Conservation (phyloP, 2,888 invertebrate species). For the Rotaria macrura region DNA sequence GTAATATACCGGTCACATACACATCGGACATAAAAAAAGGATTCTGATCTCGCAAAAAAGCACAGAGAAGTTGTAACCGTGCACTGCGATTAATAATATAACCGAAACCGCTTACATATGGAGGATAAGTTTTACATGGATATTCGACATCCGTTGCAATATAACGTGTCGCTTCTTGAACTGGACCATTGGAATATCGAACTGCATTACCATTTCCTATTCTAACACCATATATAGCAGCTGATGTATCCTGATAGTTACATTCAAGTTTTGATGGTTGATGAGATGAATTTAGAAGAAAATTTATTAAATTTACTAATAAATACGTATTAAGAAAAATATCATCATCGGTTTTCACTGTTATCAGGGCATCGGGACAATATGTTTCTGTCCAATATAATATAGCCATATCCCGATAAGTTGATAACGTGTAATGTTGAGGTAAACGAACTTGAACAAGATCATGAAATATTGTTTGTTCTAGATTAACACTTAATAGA, state of each 20-base stretch:
- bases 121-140: not conserved
- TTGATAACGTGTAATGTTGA: not conserved
- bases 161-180: not conserved
- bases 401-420: not conserved
- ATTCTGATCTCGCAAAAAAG: not conserved
- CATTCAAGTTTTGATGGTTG: not conserved
- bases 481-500: not conserved
- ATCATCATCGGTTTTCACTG: not conserved
- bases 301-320: not conserved
- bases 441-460: slow-evolving; percentile 2
- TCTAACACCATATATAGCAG: not conserved
- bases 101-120: slow-evolving; percentile 3
- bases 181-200: not conserved
- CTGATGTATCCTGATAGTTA: not conserved
- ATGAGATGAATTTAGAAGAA: not conserved
- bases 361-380: not conserved
- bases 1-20: slow-evolving; percentile 38
- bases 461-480: not conserved
- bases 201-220: not conserved
- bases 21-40: slow-evolving; percentile 37
- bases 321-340: not conserved
- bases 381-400: not conserved
- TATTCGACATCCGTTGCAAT: not conserved
- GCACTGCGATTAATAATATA: not conserved
- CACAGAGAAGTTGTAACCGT: not conserved